A percentile compares a stretch with the other conserved stretches of the same genome.
These are phyloP conservation scores for Pipistrellus pygmaeus DNA, from an alignment of 2,797 vertebrate genomes.

Conservation along the genomic window DNA sequence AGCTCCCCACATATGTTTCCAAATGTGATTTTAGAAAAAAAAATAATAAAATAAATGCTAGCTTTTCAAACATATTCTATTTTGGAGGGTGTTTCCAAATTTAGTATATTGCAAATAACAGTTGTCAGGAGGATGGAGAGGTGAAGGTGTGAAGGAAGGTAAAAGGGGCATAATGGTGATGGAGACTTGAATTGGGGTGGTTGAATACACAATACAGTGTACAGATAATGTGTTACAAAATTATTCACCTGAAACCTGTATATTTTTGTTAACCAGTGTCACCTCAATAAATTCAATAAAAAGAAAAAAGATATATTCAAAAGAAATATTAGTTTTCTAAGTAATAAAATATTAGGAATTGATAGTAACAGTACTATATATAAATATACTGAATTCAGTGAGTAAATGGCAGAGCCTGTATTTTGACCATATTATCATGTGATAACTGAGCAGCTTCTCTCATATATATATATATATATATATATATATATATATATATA, in stretches of 20 bases:
- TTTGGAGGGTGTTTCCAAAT: neutral
- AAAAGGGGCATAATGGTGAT: neutral
- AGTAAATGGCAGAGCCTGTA: neutral
- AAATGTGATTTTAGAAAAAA: neutral
- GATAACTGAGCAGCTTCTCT: too few species aligned
- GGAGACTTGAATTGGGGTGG: neutral
- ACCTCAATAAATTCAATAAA: neutral
- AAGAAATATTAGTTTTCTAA: neutral
- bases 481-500: too few species aligned
- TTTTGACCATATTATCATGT: too few species aligned
- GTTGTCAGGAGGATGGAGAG: neutral
- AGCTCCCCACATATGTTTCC: neutral
- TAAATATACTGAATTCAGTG: neutral
- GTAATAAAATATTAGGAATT: neutral
- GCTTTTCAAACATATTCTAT: neutral
- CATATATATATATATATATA: too few species aligned
- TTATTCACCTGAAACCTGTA: neutral
- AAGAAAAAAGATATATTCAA: neutral
- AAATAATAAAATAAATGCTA: neutral
- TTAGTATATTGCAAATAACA: neutral
- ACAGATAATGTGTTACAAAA: neutral
- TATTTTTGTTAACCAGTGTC: neutral
- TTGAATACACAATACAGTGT: neutral
- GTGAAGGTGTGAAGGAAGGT: accelerated
- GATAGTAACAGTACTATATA: neutral